These are phyloP conservation scores for Phoxinus phoxinus DNA, from an alignment of 2,113 vertebrate species.

Conservation along the genomic window DNA sequence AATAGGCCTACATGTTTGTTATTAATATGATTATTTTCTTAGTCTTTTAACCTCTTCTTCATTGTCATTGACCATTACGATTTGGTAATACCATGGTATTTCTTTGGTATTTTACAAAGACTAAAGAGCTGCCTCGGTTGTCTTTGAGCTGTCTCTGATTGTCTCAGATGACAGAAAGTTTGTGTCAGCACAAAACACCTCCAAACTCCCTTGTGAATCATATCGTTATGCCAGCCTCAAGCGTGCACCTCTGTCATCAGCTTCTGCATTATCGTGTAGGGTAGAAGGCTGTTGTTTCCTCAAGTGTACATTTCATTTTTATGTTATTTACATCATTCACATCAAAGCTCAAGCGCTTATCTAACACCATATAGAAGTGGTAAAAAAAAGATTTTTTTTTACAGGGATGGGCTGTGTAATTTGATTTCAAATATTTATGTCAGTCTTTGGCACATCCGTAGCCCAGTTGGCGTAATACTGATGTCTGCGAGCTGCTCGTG, in stretches of 20 bases:
- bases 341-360: constrained; percentile 7
- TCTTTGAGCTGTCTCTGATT: background rate
- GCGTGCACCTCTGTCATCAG: background rate
- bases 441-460: constrained; percentile 36
- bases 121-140: background rate
- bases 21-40: background rate
- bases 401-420: background rate
- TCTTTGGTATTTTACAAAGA: background rate
- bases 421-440: constrained; percentile 34
- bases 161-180: background rate
- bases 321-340: constrained; percentile 9
- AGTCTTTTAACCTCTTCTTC: background rate
- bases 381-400: background rate
- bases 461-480: constrained; percentile 37
- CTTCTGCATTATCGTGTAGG: background rate
- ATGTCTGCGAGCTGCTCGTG: constrained; percentile 10
- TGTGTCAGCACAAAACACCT: background rate
- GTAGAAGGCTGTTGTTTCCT: background rate
- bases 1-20: background rate
- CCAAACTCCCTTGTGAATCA: background rate
- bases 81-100: background rate
- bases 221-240: background rate
- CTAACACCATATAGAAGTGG: background rate
- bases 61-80: background rate
- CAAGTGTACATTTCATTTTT: background rate